These are phyloP conservation scores for Xenopus tropicalis DNA, from an alignment of 2,113 vertebrate genomes.

Conservation along the genomic window DNA sequence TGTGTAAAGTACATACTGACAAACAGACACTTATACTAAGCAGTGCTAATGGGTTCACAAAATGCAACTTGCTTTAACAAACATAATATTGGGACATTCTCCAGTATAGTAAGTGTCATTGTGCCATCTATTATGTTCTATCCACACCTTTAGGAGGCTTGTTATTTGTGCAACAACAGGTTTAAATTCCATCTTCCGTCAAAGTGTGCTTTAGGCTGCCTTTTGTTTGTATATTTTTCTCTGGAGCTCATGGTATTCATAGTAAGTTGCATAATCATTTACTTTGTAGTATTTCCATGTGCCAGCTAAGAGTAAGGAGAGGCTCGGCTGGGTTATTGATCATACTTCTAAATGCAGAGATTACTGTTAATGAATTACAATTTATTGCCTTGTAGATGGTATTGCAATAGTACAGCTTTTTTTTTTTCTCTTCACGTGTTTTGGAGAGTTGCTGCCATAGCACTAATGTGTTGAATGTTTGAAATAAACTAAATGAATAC, in stretches of 20 bases:
- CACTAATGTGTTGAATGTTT: slow-evolving; percentile 13
- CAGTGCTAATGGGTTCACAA: too few species aligned
- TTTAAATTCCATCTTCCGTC: slow-evolving; percentile 7
- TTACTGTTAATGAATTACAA: slow-evolving; percentile 18
- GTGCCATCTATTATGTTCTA: slow-evolving; percentile 24
- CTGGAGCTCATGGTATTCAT: slow-evolving; percentile 12
- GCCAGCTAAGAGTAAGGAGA: slow-evolving; percentile 25
- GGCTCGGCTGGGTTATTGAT: slow-evolving; percentile 16
- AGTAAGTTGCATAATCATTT: slow-evolving; percentile 44
- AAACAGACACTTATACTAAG: too few species aligned
- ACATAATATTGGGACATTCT: too few species aligned
- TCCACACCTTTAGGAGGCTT: slow-evolving; percentile 21
- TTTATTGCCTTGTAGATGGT: slow-evolving; percentile 22
- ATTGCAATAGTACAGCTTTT: not conserved
- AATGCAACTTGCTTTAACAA: too few species aligned
- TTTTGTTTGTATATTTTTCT: slow-evolving; percentile 27
- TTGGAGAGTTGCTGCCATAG: slow-evolving; percentile 15
- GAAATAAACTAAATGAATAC: slow-evolving; percentile 11
- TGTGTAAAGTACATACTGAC: too few species aligned
- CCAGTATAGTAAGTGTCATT: slow-evolving; percentile 26
- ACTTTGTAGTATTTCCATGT: slow-evolving; percentile 41
- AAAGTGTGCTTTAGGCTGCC: not conserved
- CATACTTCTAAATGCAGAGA: slow-evolving; percentile 16
- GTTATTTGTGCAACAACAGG: slow-evolving; percentile 6
- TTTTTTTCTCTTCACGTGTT: slow-evolving; percentile 28